Evolutionary conservation across 2,113 vertebrate genomes (phyloP).

Genomic region (Petrocephalus zakoni): DNA sequence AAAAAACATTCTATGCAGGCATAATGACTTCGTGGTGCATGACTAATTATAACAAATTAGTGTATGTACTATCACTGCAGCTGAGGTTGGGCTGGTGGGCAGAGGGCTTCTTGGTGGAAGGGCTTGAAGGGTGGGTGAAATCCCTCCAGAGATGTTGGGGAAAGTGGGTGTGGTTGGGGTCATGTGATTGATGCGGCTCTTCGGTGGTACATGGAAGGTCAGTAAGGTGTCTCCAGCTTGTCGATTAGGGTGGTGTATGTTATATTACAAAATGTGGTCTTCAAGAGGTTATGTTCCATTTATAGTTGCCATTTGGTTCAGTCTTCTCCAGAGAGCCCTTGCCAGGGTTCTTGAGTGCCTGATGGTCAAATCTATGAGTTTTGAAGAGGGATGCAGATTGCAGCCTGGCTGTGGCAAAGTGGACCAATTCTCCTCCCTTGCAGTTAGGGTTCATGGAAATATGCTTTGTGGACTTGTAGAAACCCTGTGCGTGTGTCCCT

Average conservation of each 20-base stretch:
- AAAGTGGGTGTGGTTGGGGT: neutral
- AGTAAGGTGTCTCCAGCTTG: neutral
- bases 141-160: neutral
- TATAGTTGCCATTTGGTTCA: neutral
- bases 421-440: neutral
- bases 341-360: neutral
- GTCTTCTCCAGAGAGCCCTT: neutral
- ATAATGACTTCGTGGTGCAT: neutral
- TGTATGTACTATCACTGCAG: neutral
- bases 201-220: neutral
- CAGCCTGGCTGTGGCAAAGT: neutral
- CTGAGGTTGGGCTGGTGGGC: neutral
- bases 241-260: neutral
- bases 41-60: constrained; percentile 1
- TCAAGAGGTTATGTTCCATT: neutral
- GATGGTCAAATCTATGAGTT: neutral
- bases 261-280: neutral
- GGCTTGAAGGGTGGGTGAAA: neutral
- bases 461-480: neutral
- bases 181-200: neutral
- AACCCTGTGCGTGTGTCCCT: neutral
- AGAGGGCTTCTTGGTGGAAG: neutral
- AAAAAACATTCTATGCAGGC: neutral
- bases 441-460: neutral
- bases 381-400: neutral